Percentiles rank a stretch among this genome's conserved stretches.
phyloP scores from a whole-genome alignment of 2,888 invertebrate species.

The Xylocampa areola region DNA sequence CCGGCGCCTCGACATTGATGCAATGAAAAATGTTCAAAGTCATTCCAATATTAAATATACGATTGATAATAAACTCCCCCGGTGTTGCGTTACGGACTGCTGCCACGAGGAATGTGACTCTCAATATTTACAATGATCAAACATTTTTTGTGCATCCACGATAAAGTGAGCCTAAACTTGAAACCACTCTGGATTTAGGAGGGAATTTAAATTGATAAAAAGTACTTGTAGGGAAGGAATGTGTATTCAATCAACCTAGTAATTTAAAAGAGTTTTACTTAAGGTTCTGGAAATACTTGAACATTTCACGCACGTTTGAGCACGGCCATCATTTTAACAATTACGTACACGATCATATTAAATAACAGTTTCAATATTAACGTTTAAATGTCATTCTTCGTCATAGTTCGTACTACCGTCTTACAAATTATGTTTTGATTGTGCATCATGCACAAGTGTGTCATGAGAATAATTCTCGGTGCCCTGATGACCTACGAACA shows the following conservation, averaged over 20 bases:
- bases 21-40: conserved; percentile 73
- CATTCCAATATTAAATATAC: conserved; percentile 74
- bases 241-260: conserved; percentile 30
- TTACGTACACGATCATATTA: conserved; percentile 38
- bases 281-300: conserved; percentile 25
- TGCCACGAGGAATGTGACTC: conserved; percentile 68
- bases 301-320: conserved; percentile 47
- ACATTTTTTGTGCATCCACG: conserved; percentile 55
- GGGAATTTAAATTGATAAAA: conserved; percentile 39
- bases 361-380: conserved; percentile 42
- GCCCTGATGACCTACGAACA: conserved; percentile 48
- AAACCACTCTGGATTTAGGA: conserved; percentile 22
- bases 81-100: conserved; percentile 62
- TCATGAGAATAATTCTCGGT: conserved; percentile 47
- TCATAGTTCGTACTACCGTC: conserved; percentile 40
- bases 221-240: conserved; percentile 28
- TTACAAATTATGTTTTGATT: conserved; percentile 47
- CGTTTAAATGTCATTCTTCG: conserved; percentile 43
- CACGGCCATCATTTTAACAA: conserved; percentile 38
- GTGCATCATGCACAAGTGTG: conserved; percentile 48
- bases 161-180: conserved; percentile 38
- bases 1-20: conserved; percentile 58
- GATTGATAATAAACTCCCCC: conserved; percentile 63
- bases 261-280: conserved; percentile 17
- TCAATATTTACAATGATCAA: conserved; percentile 64